A percentile compares a stretch with the other conserved stretches of the same genome.
Conservation (phyloP, 1,140 invertebrate genomes). For the Archegozetes longisetosus region DNA sequence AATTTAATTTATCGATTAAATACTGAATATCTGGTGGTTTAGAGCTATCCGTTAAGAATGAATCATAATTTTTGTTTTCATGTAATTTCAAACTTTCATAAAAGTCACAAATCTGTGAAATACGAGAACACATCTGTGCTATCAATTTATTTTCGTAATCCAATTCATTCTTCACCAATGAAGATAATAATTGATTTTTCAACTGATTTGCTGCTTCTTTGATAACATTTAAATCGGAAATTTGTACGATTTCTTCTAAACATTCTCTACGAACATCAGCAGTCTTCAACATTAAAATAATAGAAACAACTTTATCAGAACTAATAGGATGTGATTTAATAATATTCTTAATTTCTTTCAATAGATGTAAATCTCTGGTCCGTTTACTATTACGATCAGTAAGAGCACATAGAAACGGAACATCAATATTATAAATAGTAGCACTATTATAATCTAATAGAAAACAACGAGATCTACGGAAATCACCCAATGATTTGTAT, state of each 20-base stretch:
- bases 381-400: conserved; percentile 63
- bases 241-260: neutral
- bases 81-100: neutral
- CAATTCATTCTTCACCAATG: conserved; percentile 17
- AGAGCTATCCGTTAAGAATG: neutral
- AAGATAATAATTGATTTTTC: neutral
- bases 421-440: conserved; percentile 1
- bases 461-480: neutral
- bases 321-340: conserved; percentile 24
- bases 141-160: conserved; percentile 30
- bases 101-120: conserved; percentile 23
- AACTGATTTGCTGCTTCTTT: neutral
- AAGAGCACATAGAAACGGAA: conserved; percentile 18
- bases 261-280: conserved; percentile 3
- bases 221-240: neutral
- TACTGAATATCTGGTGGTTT: conserved; percentile 10
- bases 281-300: conserved; percentile 8
- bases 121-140: conserved; percentile 27
- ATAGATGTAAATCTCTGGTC: conserved; percentile 65
- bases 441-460: conserved; percentile 8
- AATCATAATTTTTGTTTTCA: neutral
- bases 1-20: conserved; percentile 1
- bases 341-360: conserved; percentile 43
- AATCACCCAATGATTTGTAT: neutral
- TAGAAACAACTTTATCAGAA: neutral